Evolutionary conservation across 92 coral and sea anemone species (phyloP).

Genomic region (Phymanthus crucifer): DNA sequence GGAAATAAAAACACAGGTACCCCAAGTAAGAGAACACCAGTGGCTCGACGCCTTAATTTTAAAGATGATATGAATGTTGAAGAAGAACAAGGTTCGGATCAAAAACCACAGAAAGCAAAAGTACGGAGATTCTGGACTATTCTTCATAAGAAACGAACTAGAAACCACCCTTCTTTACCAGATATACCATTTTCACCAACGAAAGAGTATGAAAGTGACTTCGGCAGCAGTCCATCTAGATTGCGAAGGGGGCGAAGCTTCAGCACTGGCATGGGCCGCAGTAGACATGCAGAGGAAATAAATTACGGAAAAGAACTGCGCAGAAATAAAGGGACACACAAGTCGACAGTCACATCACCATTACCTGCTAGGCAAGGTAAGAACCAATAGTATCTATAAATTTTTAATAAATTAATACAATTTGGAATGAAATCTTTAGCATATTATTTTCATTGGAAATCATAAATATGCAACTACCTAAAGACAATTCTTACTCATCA

Average conservation of each 20-base stretch:
- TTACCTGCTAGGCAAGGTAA: constrained; percentile 7
- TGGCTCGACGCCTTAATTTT: constrained; percentile 57
- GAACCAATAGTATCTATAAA: not conserved
- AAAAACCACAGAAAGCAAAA: constrained; percentile 67
- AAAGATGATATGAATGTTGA: constrained; percentile 79
- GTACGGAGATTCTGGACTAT: constrained; percentile 67
- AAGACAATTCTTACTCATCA: no score
- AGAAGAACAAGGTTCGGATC: constrained; percentile 29
- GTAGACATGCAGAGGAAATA: not conserved
- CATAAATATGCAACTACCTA: no score
- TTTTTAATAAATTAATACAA: not conserved
- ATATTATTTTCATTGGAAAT: no score
- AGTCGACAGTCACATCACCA: not conserved
- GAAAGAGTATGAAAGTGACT: constrained; percentile 29
- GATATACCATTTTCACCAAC: constrained; percentile 23
- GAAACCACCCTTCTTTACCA: constrained; percentile 27
- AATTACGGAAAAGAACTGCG: constrained; percentile 6
- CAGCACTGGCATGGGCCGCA: constrained; percentile 17
- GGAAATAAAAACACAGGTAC: constrained; percentile 3
- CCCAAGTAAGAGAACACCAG: constrained; percentile 25
- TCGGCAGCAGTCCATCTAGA: constrained; percentile 1
- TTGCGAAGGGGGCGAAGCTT: constrained; percentile 27
- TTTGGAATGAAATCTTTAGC: no score
- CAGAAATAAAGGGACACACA: not conserved
- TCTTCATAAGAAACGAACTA: constrained; percentile 63